Base-by-base conservation (phyloP, 2,797 vertebrate species). In the Leuciscus waleckii region DNA sequence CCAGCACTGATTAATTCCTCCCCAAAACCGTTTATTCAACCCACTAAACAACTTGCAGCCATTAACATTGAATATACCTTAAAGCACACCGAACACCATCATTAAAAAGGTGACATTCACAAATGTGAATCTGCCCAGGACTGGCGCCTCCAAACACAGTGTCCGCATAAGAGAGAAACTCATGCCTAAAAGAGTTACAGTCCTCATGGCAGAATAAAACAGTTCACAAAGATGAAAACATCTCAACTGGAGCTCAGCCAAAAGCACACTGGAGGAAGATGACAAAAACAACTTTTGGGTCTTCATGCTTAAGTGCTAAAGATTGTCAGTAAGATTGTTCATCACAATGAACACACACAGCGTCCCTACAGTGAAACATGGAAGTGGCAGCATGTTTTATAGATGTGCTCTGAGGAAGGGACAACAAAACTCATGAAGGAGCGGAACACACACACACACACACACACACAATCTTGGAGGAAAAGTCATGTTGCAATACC, bases 81-180 rank as follows among this genome's bases (percentile, higher is more conserved):
- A 49, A 74, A 74, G 46, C 71, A 51, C 46, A 51, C 9, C 1
- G 29, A 32, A 32, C 43, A 51, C 29, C 49, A 56, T 81, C 23
- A 41, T 39, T 37, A 56, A 70, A 70, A 70, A 81, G 67, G 32
- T 26, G 14, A 81, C 68, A n/a, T 54, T 81, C 21, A 29, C 49
- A 14, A 70, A 3, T 23, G 19, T 37, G 43, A 68, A n/a, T 70
- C 67, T 81, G 46, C 46, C 23, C 65, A 26, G 32, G 49, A 26
- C 63, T 81, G 79, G 23, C 46, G 69, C 65, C 32, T 70, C 79
- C 79, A 80, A 68, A 23, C 78, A 17, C 5, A 11, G 35, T 4
- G 65, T 69, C 32, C 7, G 19, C 46, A 14, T 17, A 29, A 35
- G 49, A 69, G 35, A 81, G 23, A 81, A 19, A 13, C 46, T 79